phyloP scores from a whole-genome alignment of 35 echinoderm and acorn worm species.

The Lytechinus variegatus region DNA sequence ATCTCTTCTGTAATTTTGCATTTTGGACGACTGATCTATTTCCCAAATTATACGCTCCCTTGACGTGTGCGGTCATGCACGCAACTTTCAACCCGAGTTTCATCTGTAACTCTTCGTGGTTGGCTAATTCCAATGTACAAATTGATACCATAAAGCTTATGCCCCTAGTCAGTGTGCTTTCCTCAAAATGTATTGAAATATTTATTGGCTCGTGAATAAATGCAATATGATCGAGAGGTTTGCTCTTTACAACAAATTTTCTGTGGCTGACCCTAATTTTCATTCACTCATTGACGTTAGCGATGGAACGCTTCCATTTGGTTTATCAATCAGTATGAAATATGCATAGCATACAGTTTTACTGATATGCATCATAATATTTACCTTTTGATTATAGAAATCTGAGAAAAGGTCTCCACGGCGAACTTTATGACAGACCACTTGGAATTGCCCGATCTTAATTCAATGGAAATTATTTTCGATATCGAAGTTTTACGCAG shows the following conservation, averaged over 20 bases:
- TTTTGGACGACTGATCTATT: neutral
- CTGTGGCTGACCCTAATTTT: neutral
- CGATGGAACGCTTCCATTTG: neutral
- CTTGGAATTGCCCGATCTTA: too few relatives aligned
- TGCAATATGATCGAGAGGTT: neutral
- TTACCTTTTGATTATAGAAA: neutral
- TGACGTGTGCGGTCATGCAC: neutral
- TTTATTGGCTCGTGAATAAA: slow-evolving; percentile 5
- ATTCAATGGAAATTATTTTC: too few relatives aligned
- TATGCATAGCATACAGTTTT: neutral
- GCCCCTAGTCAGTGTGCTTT: neutral
- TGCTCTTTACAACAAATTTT: neutral
- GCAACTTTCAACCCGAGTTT: neutral
- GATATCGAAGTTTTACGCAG: too few relatives aligned
- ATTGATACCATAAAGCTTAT: neutral
- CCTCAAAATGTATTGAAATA: neutral
- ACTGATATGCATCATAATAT: neutral
- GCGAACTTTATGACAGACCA: too few relatives aligned
- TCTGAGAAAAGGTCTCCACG: too few relatives aligned
- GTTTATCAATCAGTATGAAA: neutral
- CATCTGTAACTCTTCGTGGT: neutral
- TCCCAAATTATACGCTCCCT: neutral
- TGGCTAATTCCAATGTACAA: neutral
- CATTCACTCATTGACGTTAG: neutral
- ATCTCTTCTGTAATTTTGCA: neutral